These are phyloP conservation scores for Chalcis sispes DNA, from an alignment of 2,888 invertebrate genomes.

Conservation along the genomic window DNA sequence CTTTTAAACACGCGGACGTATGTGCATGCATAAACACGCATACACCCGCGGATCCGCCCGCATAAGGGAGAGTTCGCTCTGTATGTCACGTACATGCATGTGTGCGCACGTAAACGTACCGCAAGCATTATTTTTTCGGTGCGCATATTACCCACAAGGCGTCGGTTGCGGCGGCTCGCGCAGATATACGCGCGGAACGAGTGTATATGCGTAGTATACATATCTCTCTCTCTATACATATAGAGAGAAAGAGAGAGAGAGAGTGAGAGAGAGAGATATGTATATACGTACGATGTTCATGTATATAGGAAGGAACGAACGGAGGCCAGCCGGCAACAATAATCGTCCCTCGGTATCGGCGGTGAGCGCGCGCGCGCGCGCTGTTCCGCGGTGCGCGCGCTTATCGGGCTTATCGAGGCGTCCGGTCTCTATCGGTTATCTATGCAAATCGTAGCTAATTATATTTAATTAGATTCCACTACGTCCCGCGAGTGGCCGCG, in stretches of 20 bases:
- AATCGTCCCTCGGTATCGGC: constrained; percentile 73
- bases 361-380: neutral
- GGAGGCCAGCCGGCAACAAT: constrained; percentile 69
- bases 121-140: too few species aligned
- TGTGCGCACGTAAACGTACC: too few species aligned
- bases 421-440: constrained; percentile 75
- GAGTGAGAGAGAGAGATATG: too few species aligned
- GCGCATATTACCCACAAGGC: too few species aligned
- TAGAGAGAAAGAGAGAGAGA: too few species aligned
- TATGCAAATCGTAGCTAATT: constrained; percentile 76
- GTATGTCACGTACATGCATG: too few species aligned
- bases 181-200: too few species aligned
- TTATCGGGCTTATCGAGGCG: constrained; percentile 57
- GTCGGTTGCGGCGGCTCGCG: neutral
- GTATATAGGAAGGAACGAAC: too few species aligned
- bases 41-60: neutral
- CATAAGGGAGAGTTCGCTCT: too few species aligned
- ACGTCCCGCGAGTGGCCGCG: constrained; percentile 63
- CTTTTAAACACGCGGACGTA: neutral
- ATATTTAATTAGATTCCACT: constrained; percentile 76
- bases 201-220: too few species aligned
- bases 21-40: neutral
- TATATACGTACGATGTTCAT: too few species aligned
- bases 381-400: neutral
- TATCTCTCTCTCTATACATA: too few species aligned